Evolutionary conservation across 1,140 invertebrate species (phyloP).

Genomic region (Phortica variegata): DNA sequence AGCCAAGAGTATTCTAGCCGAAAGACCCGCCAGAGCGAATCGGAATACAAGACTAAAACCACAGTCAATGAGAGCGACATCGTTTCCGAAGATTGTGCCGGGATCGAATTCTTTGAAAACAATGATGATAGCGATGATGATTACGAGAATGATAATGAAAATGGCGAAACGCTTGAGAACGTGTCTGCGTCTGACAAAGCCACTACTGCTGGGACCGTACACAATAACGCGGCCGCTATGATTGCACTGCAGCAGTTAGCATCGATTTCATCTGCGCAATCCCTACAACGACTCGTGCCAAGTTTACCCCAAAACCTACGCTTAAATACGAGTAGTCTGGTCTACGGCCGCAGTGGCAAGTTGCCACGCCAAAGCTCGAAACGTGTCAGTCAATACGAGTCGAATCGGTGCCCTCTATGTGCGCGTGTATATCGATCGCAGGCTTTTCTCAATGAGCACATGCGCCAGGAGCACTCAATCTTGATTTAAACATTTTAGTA

Average conservation of each 20-base stretch:
- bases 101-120: slow-evolving; percentile 1
- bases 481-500: slow-evolving; percentile 36
- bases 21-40: slow-evolving; percentile 19
- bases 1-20: too few species aligned
- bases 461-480: slow-evolving; percentile 54
- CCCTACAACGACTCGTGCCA: slow-evolving; percentile 39
- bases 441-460: slow-evolving; percentile 52
- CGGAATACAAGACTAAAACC: not conserved
- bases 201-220: too few species aligned
- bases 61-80: not conserved
- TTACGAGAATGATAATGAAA: too few species aligned
- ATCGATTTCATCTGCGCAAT: slow-evolving; percentile 48
- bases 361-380: slow-evolving; percentile 34
- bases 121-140: slow-evolving; percentile 25
- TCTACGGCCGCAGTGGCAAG: slow-evolving; percentile 29
- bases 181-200: too few species aligned
- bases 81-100: too few species aligned
- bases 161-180: too few species aligned
- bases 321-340: slow-evolving; percentile 31
- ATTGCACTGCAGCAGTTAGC: slow-evolving; percentile 50
- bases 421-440: slow-evolving; percentile 47
- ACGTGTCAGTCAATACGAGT: slow-evolving; percentile 36
- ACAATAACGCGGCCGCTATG: slow-evolving; percentile 33
- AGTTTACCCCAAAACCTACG: slow-evolving; percentile 35
- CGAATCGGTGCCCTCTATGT: slow-evolving; percentile 52